Percentiles rank a stretch among this genome's conserved stretches.
Evolutionary conservation across 2,888 invertebrate genomes (phyloP).

Genomic region (Sphaerophoria rueppellii): DNA sequence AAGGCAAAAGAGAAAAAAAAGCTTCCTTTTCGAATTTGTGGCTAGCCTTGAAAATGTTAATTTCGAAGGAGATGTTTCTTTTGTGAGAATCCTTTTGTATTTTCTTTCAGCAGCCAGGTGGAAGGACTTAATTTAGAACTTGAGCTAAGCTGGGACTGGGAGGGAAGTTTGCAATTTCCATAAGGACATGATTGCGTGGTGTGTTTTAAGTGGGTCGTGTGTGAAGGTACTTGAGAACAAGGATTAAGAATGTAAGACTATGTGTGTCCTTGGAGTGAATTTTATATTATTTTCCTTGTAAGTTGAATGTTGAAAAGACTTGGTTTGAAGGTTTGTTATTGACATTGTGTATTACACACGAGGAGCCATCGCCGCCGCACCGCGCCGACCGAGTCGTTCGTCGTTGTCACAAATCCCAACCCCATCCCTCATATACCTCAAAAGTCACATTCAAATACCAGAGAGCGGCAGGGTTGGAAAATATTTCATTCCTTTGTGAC

Average conservation of each 20-base stretch:
- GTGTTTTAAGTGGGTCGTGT: constrained; percentile 53
- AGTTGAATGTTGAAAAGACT: too few species aligned
- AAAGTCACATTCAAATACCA: constrained; percentile 27
- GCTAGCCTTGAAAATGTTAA: constrained; percentile 70
- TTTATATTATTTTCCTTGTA: too few species aligned
- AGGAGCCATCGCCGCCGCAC: too few species aligned
- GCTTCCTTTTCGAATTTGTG: constrained; percentile 55
- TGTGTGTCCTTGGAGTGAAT: background rate
- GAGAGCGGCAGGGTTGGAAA: constrained; percentile 38
- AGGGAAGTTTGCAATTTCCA: constrained; percentile 12
- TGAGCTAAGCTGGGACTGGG: constrained; percentile 19
- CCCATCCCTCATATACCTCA: background rate
- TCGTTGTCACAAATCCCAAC: background rate
- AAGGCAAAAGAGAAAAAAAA: constrained; percentile 1
- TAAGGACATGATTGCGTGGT: constrained; percentile 15
- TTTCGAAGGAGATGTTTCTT: constrained; percentile 36
- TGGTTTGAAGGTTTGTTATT: too few species aligned
- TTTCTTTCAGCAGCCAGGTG: constrained; percentile 46
- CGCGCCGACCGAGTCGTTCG: too few species aligned
- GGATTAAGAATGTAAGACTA: background rate
- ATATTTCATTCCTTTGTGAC: constrained; percentile 78
- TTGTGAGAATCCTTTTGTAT: constrained; percentile 29
- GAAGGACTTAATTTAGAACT: constrained; percentile 41
- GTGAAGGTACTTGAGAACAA: background rate
- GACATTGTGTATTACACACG: too few species aligned